Evolutionary conservation across 1,140 invertebrate species (phyloP).

Genomic region (Aphis gossypii): DNA sequence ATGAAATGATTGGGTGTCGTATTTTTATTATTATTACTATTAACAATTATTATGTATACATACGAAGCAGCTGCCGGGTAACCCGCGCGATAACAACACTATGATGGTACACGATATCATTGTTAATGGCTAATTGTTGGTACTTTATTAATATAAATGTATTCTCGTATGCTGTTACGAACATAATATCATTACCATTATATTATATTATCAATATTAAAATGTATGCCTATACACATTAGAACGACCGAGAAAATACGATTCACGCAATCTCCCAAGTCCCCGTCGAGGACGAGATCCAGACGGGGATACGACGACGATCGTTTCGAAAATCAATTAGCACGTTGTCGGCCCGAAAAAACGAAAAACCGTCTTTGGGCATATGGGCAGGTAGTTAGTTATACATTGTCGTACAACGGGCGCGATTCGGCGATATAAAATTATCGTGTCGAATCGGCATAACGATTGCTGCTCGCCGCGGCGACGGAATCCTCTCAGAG

Average conservation of each 20-base stretch:
- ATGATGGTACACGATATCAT: not conserved
- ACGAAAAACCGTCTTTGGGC: not conserved
- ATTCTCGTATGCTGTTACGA: not conserved
- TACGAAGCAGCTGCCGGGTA: not conserved
- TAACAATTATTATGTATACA: not conserved
- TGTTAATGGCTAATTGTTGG: not conserved
- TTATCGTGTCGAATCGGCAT: not conserved
- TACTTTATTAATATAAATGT: not conserved
- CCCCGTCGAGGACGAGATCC: not conserved
- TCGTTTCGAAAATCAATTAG: slow-evolving; percentile 12
- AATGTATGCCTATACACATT: not conserved
- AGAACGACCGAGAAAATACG: not conserved
- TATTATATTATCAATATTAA: not conserved
- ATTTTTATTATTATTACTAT: not conserved
- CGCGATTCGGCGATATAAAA: not conserved
- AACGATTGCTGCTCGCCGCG: not conserved
- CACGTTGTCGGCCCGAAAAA: not conserved
- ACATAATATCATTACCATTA: not conserved
- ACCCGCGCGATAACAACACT: not conserved
- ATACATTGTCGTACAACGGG: not conserved
- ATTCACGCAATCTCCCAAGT: not conserved
- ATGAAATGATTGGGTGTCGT: not conserved
- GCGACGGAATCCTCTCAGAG: not conserved
- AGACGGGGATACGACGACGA: not conserved
- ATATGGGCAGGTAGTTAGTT: not conserved